Evolutionary conservation across 2,113 vertebrate species (phyloP), one percentile per base, ranked within the genome.

Genomic region (Sinosuthora webbiana): DNA sequence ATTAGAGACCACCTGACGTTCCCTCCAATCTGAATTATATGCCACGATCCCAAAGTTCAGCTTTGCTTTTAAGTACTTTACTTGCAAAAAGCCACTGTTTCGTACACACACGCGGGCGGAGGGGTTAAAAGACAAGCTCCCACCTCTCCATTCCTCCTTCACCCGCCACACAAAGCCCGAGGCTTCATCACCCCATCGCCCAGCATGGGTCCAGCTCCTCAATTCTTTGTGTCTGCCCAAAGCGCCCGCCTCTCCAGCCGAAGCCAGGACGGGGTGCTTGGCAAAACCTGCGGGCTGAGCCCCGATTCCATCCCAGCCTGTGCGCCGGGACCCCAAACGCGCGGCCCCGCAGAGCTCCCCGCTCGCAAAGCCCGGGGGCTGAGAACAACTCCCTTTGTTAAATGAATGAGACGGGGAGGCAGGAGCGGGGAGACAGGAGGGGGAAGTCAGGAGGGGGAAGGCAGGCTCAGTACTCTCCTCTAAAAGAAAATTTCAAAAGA

Each of bases 141-240:
- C 82, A 69, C 71, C 79, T 92, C 63, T 41, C 63, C 84, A 76
- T 75, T 93, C 78, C 53, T 27, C 14, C n/a, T 6, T 5, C 88
- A 37, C 8, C 42, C 68, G 69, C 49, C 77, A 73, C 77, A 96
- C 91, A 95, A 94, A 95, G 91, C 94, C 87, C 33, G 18, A 60
- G 49, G 77, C 76, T 77, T 47, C 73, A 80, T 59, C 81, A 45
- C 91, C 88, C 84, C 92, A 59, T 28, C 68, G 67, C 86, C 53
- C 92, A 90, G 81, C 82, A 18, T 23, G 65, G 49, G 69, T 63
- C 47, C 91, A 20, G 49, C 41, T 59, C 76, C 69, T 71, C 74
- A 74, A 47, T 17, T 59, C 93, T 94, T 93, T 95, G 96, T 87
- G 83, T 18, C 25, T 22, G 44, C 68, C 59, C 64, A 7, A 42